Evolutionary conservation across 2,888 invertebrate species (phyloP).

Genomic region (Drosophila ustulata): DNA sequence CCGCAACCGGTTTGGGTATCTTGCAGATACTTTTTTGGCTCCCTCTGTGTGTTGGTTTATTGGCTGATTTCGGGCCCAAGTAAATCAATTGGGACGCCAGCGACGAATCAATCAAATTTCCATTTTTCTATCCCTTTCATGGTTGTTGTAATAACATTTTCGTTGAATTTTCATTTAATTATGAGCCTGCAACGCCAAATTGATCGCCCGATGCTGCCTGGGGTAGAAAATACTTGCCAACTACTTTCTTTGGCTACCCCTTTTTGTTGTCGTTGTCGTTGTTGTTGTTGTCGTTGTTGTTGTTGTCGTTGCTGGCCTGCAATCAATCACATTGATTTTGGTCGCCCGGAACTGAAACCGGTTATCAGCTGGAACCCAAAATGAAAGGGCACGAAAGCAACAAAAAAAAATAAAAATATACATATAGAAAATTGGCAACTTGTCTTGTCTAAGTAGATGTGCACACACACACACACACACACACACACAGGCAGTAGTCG

Average conservation of each 20-base stretch:
- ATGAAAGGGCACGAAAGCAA: constrained; percentile 42
- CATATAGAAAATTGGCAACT: constrained; percentile 44
- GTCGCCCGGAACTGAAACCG: constrained; percentile 22
- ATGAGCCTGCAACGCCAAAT: constrained; percentile 55
- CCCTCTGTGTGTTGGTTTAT: constrained; percentile 19
- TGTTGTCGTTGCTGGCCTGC: constrained; percentile 12
- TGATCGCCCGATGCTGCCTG: constrained; percentile 35
- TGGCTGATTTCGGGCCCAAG: constrained; percentile 1
- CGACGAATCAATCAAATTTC: constrained; percentile 65
- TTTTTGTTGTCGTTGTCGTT: background rate
- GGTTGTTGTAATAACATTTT: constrained; percentile 19
- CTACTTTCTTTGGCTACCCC: background rate
- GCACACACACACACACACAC: background rate
- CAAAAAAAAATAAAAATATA: background rate
- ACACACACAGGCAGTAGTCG: background rate
- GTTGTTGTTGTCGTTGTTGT: background rate
- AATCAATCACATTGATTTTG: constrained; percentile 58
- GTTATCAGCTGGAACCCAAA: constrained; percentile 52
- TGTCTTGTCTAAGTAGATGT: constrained; percentile 11
- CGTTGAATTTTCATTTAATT: constrained; percentile 64
- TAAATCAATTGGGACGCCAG: constrained; percentile 18
- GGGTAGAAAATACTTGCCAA: background rate
- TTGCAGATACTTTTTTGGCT: constrained; percentile 11
- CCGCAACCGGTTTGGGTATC: background rate
- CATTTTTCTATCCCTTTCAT: constrained; percentile 39